These are phyloP conservation scores for Beris chalybata DNA, from an alignment of 2,888 invertebrate species.

Conservation along the genomic window DNA sequence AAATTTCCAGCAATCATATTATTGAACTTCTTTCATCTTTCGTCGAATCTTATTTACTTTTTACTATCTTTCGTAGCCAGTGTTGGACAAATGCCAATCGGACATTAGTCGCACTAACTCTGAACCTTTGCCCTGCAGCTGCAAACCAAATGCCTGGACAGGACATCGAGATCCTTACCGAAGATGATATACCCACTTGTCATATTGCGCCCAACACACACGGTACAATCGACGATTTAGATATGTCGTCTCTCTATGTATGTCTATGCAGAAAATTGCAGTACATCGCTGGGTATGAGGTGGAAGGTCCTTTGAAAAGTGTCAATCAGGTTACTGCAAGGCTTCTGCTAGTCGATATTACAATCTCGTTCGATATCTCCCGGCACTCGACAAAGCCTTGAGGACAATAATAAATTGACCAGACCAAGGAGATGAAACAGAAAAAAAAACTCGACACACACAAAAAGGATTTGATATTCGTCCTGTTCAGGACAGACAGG, in stretches of 20 bases:
- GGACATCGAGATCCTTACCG: constrained; percentile 19
- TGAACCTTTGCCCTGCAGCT: neutral
- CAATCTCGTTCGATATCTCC: constrained; percentile 4
- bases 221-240: neutral
- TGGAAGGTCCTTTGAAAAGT: constrained; percentile 22
- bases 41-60: constrained; percentile 14
- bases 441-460: no score
- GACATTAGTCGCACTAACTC: constrained; percentile 7
- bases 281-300: neutral
- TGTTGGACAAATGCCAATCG: constrained; percentile 27
- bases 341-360: constrained; percentile 10
- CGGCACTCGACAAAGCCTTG: no score
- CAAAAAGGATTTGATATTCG: no score
- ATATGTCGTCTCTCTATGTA: neutral
- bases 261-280: constrained; percentile 15
- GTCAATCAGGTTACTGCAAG: constrained; percentile 28
- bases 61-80: constrained; percentile 5
- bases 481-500: no score
- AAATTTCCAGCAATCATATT: constrained; percentile 1
- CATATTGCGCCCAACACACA: constrained; percentile 6
- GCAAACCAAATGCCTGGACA: constrained; percentile 5
- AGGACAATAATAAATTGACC: no score
- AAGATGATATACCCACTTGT: constrained; percentile 15
- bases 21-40: constrained; percentile 7
- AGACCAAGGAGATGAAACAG: no score